A percentile compares a stretch with the other conserved stretches of the same genome.
These are phyloP conservation scores for Bos javanicus DNA, from an alignment of 2,113 vertebrate species.

Conservation along the genomic window DNA sequence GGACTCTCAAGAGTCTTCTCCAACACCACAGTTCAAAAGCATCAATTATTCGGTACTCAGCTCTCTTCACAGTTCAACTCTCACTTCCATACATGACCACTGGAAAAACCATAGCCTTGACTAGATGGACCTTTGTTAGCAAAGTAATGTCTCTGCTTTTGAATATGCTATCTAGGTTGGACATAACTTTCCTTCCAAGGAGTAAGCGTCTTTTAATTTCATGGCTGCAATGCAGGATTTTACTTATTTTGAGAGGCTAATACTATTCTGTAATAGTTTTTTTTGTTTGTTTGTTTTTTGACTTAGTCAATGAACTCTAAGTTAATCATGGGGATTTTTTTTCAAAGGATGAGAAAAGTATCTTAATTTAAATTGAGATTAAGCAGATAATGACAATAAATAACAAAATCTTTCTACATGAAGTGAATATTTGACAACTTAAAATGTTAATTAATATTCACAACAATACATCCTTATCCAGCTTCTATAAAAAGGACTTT, in stretches of 20 bases:
- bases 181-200: too few species aligned
- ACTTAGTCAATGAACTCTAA: slow-evolving; percentile 4
- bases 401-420: slow-evolving; percentile 4
- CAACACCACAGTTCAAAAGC: too few species aligned
- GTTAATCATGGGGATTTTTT: slow-evolving; percentile 16
- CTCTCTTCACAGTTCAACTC: too few species aligned
- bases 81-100: too few species aligned
- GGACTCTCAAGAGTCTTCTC: too few species aligned
- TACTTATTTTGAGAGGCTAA: slow-evolving; percentile 4
- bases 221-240: not conserved
- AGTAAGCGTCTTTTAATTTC: too few species aligned
- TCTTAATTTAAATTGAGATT: slow-evolving; percentile 32
- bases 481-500: not conserved
- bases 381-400: slow-evolving; percentile 31
- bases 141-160: too few species aligned
- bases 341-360: slow-evolving; percentile 22
- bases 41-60: too few species aligned
- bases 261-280: not conserved
- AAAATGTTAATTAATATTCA: slow-evolving; percentile 25
- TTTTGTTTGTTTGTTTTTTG: not conserved
- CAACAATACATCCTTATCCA: slow-evolving; percentile 2
- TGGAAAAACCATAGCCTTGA: too few species aligned
- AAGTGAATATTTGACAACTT: slow-evolving; percentile 11
- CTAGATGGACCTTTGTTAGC: too few species aligned
- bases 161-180: too few species aligned